Evolutionary conservation across 2,888 invertebrate species (phyloP).

Genomic region (Drosophila birchii): DNA sequence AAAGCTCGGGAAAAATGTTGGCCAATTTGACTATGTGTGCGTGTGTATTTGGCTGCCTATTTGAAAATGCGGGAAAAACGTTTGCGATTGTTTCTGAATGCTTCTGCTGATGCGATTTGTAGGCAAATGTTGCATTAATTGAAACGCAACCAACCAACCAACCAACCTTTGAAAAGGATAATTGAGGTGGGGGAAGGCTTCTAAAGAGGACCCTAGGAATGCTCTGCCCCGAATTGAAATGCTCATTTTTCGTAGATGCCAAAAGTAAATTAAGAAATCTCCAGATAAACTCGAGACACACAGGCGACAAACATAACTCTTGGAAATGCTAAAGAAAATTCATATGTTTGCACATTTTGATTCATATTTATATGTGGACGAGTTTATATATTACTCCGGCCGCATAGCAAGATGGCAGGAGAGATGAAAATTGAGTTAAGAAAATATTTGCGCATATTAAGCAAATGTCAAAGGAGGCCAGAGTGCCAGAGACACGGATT

Average conservation of each 20-base stretch:
- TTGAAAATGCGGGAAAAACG: slow-evolving; percentile 52
- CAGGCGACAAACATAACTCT: slow-evolving; percentile 3
- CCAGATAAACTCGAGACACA: slow-evolving; percentile 5
- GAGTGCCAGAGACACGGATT: slow-evolving; percentile 26
- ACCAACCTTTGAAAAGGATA: slow-evolving; percentile 23
- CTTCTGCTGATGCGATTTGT: slow-evolving; percentile 40
- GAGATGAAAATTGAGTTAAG: slow-evolving; percentile 20
- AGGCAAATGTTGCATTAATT: slow-evolving; percentile 64
- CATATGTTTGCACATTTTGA: slow-evolving; percentile 22
- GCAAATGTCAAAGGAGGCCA: slow-evolving; percentile 34
- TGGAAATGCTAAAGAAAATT: not conserved
- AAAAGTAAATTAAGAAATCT: slow-evolving; percentile 30
- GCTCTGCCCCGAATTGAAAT: not conserved
- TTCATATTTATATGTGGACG: not conserved
- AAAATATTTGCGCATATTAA: slow-evolving; percentile 41
- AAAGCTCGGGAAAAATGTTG: slow-evolving; percentile 50
- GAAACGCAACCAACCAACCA: slow-evolving; percentile 66
- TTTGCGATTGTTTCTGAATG: slow-evolving; percentile 56
- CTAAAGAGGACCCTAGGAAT: not conserved
- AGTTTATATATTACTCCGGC: slow-evolving; percentile 2
- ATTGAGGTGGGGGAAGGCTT: not conserved
- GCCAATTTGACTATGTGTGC: slow-evolving; percentile 68
- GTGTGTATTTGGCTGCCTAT: slow-evolving; percentile 55
- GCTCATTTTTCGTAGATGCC: slow-evolving; percentile 3
- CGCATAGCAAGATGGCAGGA: not conserved